Conservation (phyloP, 2,113 vertebrate species). For the Crotalus horridus region DNA sequence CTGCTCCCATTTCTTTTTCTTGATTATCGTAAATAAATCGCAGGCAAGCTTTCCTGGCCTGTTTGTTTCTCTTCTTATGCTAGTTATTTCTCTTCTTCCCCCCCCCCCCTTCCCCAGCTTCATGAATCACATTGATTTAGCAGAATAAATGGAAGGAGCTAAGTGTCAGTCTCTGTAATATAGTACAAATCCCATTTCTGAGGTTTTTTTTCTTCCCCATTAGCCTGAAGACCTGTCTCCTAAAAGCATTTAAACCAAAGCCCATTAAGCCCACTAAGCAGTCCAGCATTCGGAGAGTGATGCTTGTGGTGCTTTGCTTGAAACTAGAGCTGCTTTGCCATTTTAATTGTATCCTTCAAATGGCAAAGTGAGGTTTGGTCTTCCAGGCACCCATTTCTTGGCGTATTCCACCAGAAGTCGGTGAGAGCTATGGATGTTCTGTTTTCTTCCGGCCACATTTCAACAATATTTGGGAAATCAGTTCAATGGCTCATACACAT, state of each 20-base stretch:
- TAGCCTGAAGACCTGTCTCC: slow-evolving; percentile 62
- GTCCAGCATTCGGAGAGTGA: slow-evolving; percentile 46
- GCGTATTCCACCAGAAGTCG: slow-evolving; percentile 1
- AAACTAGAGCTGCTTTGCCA: slow-evolving; percentile 46
- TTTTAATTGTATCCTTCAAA: slow-evolving; percentile 54
- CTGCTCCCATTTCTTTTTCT: neutral
- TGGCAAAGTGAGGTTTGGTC: slow-evolving; percentile 41
- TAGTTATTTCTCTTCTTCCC: slow-evolving; percentile 22
- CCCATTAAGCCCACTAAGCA: slow-evolving; percentile 59
- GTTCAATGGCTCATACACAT: neutral
- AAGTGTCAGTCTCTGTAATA: slow-evolving; percentile 55
- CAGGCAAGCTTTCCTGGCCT: slow-evolving; percentile 38
- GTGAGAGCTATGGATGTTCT: neutral
- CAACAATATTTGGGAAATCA: neutral
- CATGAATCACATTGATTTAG: slow-evolving; percentile 62
- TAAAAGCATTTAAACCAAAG: slow-evolving; percentile 67
- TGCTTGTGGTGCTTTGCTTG: slow-evolving; percentile 60
- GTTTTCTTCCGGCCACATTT: neutral
- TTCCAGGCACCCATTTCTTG: neutral
- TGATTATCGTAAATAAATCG: slow-evolving; percentile 44
- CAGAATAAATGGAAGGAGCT: slow-evolving; percentile 53
- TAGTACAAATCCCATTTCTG: slow-evolving; percentile 62
- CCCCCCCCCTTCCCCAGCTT: slow-evolving; percentile 53
- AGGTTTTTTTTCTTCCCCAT: slow-evolving; percentile 49
- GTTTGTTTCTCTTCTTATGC: slow-evolving; percentile 54